Base-by-base conservation (phyloP, 2,113 vertebrate genomes). In the Archocentrus centrarchus region DNA sequence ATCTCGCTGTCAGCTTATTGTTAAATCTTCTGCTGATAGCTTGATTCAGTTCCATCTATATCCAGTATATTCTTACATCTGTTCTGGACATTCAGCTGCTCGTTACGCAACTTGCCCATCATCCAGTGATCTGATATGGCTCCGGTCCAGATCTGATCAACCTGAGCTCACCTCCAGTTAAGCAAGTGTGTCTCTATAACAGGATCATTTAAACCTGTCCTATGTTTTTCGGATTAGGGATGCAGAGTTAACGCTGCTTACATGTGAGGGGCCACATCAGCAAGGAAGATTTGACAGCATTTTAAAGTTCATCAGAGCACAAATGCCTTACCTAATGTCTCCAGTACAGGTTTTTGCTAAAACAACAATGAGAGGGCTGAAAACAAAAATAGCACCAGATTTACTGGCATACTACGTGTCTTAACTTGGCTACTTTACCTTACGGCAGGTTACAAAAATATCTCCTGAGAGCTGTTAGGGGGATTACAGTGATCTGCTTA, bases 221-320 rank as follows among this genome's bases (percentile, higher is more conserved):
- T 79, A 47, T 79, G 77, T 87, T 89, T 70, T 70, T 85, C 55
- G 68, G 80, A 89, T 85, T 70, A 87, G 62, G 61, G 59, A 17
- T 63, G 24, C 61, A 63, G 39, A 80, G 35, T 61, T 81, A 61
- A 78, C 50, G 0, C 70, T 62, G 41, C 39, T 68, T 15, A 62
- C 77, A 39, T 4, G 57, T 60, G 53, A 61, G 41, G 0, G 32
- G 35, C 18, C 35, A 6, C 47, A 47, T 41, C 50, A 22, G 24
- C 3, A 9, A 53, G 7, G 14, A 35, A 14, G 55, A 68, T 37
- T 27, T 17, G 17, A 13, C n/a, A 6, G 11, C 1, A 1, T 11
- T n/a, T 14, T 55, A 59, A 30, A 32, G 82, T 14, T n/a, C 55
- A 32, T 35, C 11, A 50, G 30, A 32, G 63, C 63, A 37, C 30